These are phyloP conservation scores for Drosophila kanekoi DNA, from an alignment of 2,888 invertebrate species.

Conservation along the genomic window DNA sequence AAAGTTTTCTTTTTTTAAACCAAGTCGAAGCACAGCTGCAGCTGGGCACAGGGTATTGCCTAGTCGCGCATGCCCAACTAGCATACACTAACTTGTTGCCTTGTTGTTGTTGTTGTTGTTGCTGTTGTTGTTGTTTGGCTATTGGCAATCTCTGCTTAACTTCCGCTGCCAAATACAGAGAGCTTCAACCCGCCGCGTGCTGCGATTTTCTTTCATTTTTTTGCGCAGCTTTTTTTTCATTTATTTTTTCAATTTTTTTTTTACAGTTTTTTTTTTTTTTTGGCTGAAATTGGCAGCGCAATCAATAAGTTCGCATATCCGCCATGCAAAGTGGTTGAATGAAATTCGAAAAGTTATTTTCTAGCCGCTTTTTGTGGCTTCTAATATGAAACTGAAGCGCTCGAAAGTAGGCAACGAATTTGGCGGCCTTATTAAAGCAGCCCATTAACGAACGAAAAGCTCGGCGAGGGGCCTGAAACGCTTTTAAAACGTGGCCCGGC, in stretches of 20 bases:
- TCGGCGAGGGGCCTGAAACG: background rate
- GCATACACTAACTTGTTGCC: background rate
- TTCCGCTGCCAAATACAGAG: constrained; percentile 59
- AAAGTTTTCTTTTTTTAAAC: too few relatives aligned
- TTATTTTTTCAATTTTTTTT: background rate
- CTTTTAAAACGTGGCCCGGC: constrained; percentile 23
- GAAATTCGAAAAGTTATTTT: constrained; percentile 45
- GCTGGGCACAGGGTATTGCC: background rate
- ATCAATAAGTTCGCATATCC: constrained; percentile 72
- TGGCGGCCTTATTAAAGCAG: constrained; percentile 39
- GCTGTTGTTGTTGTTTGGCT: constrained; percentile 37
- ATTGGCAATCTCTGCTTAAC: constrained; percentile 71
- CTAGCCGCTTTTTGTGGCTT: constrained; percentile 8
- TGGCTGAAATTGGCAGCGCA: constrained; percentile 48
- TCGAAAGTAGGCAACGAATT: constrained; percentile 28
- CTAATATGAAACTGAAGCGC: constrained; percentile 39
- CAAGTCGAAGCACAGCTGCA: too few relatives aligned
- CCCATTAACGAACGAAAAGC: constrained; percentile 49
- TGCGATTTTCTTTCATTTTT: constrained; percentile 13
- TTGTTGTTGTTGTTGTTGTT: constrained; percentile 3
- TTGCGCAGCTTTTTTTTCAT: constrained; percentile 26
- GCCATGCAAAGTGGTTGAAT: constrained; percentile 58
- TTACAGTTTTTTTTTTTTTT: constrained; percentile 2
- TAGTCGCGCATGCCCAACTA: background rate
- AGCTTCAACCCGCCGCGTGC: constrained; percentile 23